Base-by-base conservation (phyloP, 2,888 invertebrate genomes). In the Amorpha juglandis region DNA sequence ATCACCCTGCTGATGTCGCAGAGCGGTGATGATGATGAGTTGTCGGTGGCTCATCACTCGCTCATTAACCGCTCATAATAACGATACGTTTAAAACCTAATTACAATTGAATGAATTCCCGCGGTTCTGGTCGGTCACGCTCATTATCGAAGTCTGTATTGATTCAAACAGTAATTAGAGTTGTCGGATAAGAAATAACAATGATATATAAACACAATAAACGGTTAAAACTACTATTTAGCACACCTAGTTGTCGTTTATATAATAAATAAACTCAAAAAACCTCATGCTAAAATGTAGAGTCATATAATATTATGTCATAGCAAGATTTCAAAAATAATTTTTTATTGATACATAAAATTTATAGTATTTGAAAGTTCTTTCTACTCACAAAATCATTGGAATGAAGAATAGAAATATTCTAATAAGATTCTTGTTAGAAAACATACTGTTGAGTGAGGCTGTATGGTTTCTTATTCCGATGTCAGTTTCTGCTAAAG, bases 1-100 rank as follows among this genome's bases (percentile, higher is more conserved):
- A 77, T 78, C 83, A 78, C 76, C 75, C 80, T 77, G 86, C 87
- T 86, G 84, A 74, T 66, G 62, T 62, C 52, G 33, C 53, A 51
- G 12, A 27, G 58, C 38, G 58, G 42, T 58, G 38, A 19, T 42
- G 58, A 35, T 58, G 58, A 58, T 58, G 38, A 58, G 42, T 8
- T 55, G 6, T 52, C 52, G 3, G 19, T 14, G 12, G 35, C 63
- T 63, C 51, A 63, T 63, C 63, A 51, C 63, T 47, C 16, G 42
- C 51, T 33, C 35, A 48, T 64, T 38, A 27, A 42, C 64, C 27
- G 52, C 52, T 47, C 11, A 12, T 27, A 21, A 52, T 58, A 16
- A 42, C 12, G 42, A 19, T 38, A 12, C 19, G 19, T 58, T 12
- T 6, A 19, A 1, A 3, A 27, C 27, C 58, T 12, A 19, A 19